Base-by-base conservation (phyloP, 2,888 invertebrate species). In the Cephus pulcher region DNA sequence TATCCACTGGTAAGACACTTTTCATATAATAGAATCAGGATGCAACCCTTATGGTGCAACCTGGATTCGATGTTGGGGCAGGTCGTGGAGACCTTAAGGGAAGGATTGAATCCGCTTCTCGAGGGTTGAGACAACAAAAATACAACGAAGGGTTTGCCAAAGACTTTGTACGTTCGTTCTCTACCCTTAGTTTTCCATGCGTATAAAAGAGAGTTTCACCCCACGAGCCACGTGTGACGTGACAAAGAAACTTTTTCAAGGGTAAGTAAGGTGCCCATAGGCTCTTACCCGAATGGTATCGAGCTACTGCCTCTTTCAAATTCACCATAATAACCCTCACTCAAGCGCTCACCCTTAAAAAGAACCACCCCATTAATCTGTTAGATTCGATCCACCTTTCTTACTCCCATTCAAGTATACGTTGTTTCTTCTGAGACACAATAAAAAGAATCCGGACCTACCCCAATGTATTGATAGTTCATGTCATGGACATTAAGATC, bases 221-320 rank as follows among this genome's bases (percentile, higher is more conserved):
- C 78, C 80, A 77, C 77, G 71, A 84, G 90, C 90, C 90, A 91
- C 91, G 90, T 89, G 91, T 91, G 89, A 85, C 82, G 84, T 82
- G 87, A 90, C 90, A 91, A 91, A 88, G 87, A 88, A 84, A 78
- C 71, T 85, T 87, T 75, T 84, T 83, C 56, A 56, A 56, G 56
- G 23, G 56, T 56, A 40, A 88, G 90, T 89, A 91, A 90, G 90
- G 90, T 90, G 89, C 88, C 85, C 82, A 81, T 83, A 82, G 85
- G 81, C 78, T 83, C 84, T 84, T 82, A 33, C 34, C 82, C 80
- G 78, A 80, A 84, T 82, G 82, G 82, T 79, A 80, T 83, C 83
- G 78, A 84, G 81, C 84, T 78, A 81, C 79, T 76, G 77, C 82
- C 79, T 82, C 85, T 86, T 85, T 86, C 82, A 86, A 86, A 86